Base-by-base conservation (phyloP, 2,888 invertebrate genomes). In the Plagodis dolabraria region DNA sequence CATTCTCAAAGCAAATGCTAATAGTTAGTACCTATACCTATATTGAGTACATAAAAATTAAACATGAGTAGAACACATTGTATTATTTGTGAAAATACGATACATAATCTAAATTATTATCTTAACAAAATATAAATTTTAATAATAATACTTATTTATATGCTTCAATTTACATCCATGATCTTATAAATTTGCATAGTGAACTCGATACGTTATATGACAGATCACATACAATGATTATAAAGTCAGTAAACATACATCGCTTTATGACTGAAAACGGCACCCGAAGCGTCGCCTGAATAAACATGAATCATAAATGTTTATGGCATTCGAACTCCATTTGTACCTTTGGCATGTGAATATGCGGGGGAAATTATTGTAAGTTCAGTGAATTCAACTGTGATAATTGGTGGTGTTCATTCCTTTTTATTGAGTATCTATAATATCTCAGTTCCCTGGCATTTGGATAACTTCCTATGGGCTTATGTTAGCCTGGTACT, bases 261-360 rank as follows among this genome's bases (percentile, higher is more conserved):
- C 63, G 66, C 71, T 80, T 81, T 79, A 80, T 67, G 75, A 74
- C 71, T 70, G 71, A 70, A 76, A 77, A 73, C 72, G 68, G 63
- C 74, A 51, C 68, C 61, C 53, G 62, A 63, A 50, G 67, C 64
- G 66, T 58, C 70, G 71, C 80, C 77, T 84, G 82, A 85, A 85
- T 83, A 83, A 82, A 82, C 83, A 83, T 84, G 82, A 83, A 78
- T 79, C 79, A 79, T 80, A 80, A 80, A 83, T 75, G 77, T 75
- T 78, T 78, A 79, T 69, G 56, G 69, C 71, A 61, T 73, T 74
- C 69, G 72, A 79, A 75, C 75, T 73, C 74, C 66, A 65, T 53
- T 34, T 52, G 56, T 55, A 22, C 51, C 49, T 45, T 46, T 53
- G 7, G 48, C 55, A 52, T 55, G 51, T 51, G 48, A 60, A 55